These are phyloP conservation scores for Mesocentrotus franciscanus DNA, from an alignment of 53 echinoderm and acorn worm species.

Conservation along the genomic window DNA sequence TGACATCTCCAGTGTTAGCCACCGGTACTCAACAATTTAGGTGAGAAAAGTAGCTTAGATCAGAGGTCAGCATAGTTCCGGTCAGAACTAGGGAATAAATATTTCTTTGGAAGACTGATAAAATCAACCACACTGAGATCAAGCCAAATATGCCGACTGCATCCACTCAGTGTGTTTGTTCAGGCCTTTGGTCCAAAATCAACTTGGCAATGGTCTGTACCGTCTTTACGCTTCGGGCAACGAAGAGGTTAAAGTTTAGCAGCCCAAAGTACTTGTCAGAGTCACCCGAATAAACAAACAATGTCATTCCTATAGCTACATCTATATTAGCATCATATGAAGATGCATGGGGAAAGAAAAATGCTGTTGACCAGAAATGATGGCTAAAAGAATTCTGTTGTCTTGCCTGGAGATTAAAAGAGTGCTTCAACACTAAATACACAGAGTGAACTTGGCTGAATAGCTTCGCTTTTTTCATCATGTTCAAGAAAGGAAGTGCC, in stretches of 20 bases:
- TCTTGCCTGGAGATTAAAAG: conserved; percentile 41
- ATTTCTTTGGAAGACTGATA: conserved; percentile 27
- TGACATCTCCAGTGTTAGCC: background rate
- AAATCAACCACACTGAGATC: conserved; percentile 1
- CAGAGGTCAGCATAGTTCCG: conserved; percentile 33
- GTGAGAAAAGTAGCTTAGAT: background rate
- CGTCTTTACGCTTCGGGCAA: background rate
- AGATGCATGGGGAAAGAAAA: background rate
- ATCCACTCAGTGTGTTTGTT: conserved; percentile 34
- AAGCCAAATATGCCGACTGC: conserved; percentile 37
- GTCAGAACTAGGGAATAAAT: conserved; percentile 33
- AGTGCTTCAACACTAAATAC: conserved; percentile 18
- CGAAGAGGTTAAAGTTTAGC: conserved; percentile 39
- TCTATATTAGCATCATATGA: conserved; percentile 19
- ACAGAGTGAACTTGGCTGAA: conserved; percentile 29
- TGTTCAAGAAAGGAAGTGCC: conserved; percentile 36
- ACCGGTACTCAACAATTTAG: background rate
- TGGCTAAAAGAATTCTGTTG: conserved; percentile 13
- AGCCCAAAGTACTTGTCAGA: conserved; percentile 28
- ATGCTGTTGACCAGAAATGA: background rate
- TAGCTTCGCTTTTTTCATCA: conserved; percentile 1
- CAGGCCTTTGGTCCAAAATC: conserved; percentile 6
- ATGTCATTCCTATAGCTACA: conserved; percentile 24
- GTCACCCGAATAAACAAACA: conserved; percentile 28
- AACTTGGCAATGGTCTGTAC: conserved; percentile 25